Base-by-base conservation (phyloP, 1,140 invertebrate species). In the Drosophila ambigua region DNA sequence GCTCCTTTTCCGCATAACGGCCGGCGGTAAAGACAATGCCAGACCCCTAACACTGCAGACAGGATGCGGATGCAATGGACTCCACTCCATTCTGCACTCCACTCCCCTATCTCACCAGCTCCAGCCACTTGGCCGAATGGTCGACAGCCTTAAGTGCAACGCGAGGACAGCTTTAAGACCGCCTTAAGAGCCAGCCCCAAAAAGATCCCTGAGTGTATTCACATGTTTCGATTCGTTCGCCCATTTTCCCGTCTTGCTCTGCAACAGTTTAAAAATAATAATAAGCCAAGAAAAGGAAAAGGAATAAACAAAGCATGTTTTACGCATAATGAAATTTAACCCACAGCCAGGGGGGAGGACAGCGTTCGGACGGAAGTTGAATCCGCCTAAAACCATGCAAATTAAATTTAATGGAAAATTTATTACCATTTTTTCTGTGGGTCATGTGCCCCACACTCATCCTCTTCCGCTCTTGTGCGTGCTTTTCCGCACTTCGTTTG, bases 351-450 rank as follows among this genome's bases (percentile, higher is more conserved):
- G 69, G 51, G 31, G 46, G 16, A 44, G 31, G 50, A 49, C 45
- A 24, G 24, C 28, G 59, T 45, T 76, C 57, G 23, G 48, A 45
- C 62, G 68, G 67, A 59, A 73, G 73, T 53, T 67, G 59, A 81
- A 77, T 82, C 44, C 45, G 81, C 77, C 82, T 85, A 85, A 85
- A 85, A 77, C 77, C 77, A 85, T 74, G 68, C 69, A 85, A 85
- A 85, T 85, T 72, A 85, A 85, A 80, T 85, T 78, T 75, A 73
- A 80, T 85, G 82, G 73, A 85, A 85, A 85, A 81, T 77, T 46
- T 80, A 85, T 85, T 80, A 77, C 78, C 65, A 80, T 77, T 80
- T 73, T 67, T 54, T 39, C 52, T 61, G 67, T 59, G 45, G 28
- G 31, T 15, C 28, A 28, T 26, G 48, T 20, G 2, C 2, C 8